A percentile compares a stretch with the other conserved stretches of the same genome.
These are phyloP conservation scores for Epicampocera succincta DNA, from an alignment of 2,888 invertebrate genomes.

Conservation along the genomic window DNA sequence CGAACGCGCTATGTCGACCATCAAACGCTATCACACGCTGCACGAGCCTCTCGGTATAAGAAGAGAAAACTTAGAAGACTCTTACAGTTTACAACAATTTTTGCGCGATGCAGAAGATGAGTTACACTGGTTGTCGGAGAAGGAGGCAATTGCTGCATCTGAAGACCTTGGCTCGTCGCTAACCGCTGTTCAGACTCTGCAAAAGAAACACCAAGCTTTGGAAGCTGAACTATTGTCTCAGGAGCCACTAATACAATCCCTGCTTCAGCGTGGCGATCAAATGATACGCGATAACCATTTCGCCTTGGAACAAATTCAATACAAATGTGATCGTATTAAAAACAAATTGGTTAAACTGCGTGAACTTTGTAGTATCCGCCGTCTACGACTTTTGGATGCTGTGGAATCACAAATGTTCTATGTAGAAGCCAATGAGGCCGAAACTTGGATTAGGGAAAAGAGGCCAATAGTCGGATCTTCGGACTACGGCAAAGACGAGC, in stretches of 20 bases:
- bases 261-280: slow-evolving; percentile 88
- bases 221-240: slow-evolving; percentile 94
- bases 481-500: slow-evolving; percentile 96
- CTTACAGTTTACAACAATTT: slow-evolving; percentile 93
- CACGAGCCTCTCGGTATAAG: slow-evolving; percentile 95
- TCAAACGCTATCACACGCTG: slow-evolving; percentile 88
- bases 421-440: slow-evolving; percentile 94
- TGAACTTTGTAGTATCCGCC: slow-evolving; percentile 88
- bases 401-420: slow-evolving; percentile 93
- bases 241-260: slow-evolving; percentile 90
- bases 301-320: slow-evolving; percentile 85
- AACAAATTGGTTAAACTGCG: slow-evolving; percentile 87
- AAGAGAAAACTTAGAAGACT: slow-evolving; percentile 95
- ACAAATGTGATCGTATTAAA: slow-evolving; percentile 83
- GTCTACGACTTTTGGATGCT: slow-evolving; percentile 89
- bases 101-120: slow-evolving; percentile 96
- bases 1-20: slow-evolving; percentile 86
- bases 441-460: slow-evolving; percentile 95
- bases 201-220: slow-evolving; percentile 95
- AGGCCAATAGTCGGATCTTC: slow-evolving; percentile 87
- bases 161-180: slow-evolving; percentile 86
- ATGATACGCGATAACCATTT: slow-evolving; percentile 94
- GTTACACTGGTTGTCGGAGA: slow-evolving; percentile 92
- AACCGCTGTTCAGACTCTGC: slow-evolving; percentile 91
- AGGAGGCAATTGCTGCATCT: slow-evolving; percentile 87